Evolutionary conservation across 2,113 vertebrate genomes (phyloP), one percentile per base, ranked within the genome.

Genomic region (Oenanthe melanoleuca): DNA sequence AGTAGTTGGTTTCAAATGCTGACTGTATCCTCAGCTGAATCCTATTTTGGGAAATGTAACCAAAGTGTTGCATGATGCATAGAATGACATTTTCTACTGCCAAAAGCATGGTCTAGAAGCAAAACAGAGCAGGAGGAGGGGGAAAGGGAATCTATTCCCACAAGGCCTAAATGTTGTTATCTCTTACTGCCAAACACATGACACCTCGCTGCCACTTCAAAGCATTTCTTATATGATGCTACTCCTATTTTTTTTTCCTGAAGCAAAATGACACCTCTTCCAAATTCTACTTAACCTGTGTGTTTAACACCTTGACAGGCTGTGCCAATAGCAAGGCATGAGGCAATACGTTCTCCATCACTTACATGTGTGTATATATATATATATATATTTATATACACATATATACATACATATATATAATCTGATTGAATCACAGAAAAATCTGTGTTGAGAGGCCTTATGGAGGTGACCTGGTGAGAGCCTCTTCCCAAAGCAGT

Each of bases 81-180:
- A 65, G 86, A 78, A 80, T 95, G 81, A 72, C 79, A 92, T 75
- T 94, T 95, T 86, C 84, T 34, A 70, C 88, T 97, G 97, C 92
- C 91, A 97, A 95, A 97, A 95, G 53, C 90, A 94, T n/a, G 55
- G 16, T 94, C 79, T 66, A 86, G 92, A 97, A 96, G 78, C 84
- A 91, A 93, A 95, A 77, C 45, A 91, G 88, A 87, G 80, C 33
- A 16, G 50, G 64, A 93, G 79, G 75, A 89, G 57, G 42, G 57
- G 72, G 70, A 84, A 90, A 49, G 11, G 25, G 55, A 92, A 91
- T 74, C 47, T 74, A 73, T 69, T 89, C 94, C 22, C 34, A 72
- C 53, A 66, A 78, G 78, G 50, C 89, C 77, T 94, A 49, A 67
- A 55, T 86, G 70, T 49, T 88, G 55, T 80, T 97, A 87, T 95